phyloP scores from a whole-genome alignment of 1,140 invertebrate species.

The Delia radicum region DNA sequence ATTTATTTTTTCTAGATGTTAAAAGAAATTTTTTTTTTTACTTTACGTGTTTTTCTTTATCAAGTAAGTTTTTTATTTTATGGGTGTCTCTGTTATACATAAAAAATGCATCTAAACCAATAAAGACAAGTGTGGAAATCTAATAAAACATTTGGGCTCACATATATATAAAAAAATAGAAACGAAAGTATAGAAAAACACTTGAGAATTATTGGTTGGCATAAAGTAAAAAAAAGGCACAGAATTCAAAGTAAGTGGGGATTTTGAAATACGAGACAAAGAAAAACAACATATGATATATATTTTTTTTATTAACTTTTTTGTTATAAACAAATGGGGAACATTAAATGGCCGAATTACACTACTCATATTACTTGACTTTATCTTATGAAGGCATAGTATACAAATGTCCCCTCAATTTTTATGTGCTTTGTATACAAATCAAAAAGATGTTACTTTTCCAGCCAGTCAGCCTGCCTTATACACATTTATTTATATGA shows the following conservation, averaged over 20 bases:
- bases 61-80: not conserved
- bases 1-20: not conserved
- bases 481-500: too few relatives aligned
- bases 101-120: constrained; percentile 22
- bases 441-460: not conserved
- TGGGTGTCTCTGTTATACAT: constrained; percentile 12
- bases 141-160: constrained; percentile 20
- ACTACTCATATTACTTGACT: not conserved
- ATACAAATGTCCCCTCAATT: not conserved
- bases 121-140: constrained; percentile 25
- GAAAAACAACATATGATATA: not conserved
- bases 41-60: too few relatives aligned
- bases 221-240: not conserved
- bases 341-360: not conserved
- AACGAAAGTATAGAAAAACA: not conserved
- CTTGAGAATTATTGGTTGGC: not conserved
- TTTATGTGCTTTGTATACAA: not conserved
- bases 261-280: not conserved
- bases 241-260: too few relatives aligned
- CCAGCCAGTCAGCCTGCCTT: too few relatives aligned
- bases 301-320: not conserved
- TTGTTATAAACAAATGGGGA: not conserved
- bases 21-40: not conserved
- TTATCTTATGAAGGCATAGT: too few relatives aligned
- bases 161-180: not conserved